Conservation (phyloP, 2,797 vertebrate genomes). For the Peromyscus aztecus region DNA sequence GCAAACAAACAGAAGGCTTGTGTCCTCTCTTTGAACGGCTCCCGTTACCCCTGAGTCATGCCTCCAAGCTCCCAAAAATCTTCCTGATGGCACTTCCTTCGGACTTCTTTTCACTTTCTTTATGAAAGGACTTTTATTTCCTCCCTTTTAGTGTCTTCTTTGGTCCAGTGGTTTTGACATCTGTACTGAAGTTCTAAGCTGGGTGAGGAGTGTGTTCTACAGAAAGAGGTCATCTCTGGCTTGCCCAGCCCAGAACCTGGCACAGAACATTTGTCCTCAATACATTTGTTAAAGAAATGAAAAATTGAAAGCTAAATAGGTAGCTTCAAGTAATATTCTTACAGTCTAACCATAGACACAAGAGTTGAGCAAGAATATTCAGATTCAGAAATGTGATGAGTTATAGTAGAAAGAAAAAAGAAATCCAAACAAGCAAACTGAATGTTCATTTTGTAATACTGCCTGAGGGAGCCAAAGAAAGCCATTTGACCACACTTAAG, state of each 20-base stretch:
- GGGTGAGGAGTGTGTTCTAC: neutral
- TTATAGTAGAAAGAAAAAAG: constrained; percentile 27
- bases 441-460: neutral
- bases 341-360: neutral
- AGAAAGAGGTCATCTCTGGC: neutral
- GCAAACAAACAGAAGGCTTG: neutral
- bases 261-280: neutral
- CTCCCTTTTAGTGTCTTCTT: neutral
- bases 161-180: neutral
- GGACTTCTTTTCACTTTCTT: neutral
- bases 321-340: neutral
- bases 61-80: neutral
- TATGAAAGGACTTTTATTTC: neutral
- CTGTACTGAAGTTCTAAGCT: neutral
- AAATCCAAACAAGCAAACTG: neutral
- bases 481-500: neutral
- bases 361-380: neutral
- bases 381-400: neutral
- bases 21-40: neutral
- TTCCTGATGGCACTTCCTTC: constrained; percentile 1
- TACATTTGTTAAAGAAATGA: neutral
- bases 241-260: neutral
- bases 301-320: constrained; percentile 9
- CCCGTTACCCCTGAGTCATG: neutral
- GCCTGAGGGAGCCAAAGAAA: neutral